A percentile compares a stretch with the other conserved stretches of the same genome.
Evolutionary conservation across 2,888 invertebrate species (phyloP).

Genomic region (Ecliptopera silaceata): DNA sequence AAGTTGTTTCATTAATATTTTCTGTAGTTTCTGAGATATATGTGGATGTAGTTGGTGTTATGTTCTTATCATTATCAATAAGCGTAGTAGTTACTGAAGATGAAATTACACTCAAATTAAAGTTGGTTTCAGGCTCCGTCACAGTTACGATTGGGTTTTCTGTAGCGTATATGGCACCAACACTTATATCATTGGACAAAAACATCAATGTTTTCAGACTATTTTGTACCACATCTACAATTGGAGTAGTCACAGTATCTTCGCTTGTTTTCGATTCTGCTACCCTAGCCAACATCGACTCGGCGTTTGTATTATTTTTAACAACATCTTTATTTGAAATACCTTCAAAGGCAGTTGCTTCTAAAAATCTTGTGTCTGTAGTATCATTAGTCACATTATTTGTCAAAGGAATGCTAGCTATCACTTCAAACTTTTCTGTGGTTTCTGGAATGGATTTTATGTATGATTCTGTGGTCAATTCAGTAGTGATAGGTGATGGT

Average conservation of each 20-base stretch:
- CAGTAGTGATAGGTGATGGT: not conserved
- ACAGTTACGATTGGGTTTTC: not conserved
- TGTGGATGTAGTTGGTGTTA: not conserved
- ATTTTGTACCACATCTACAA: not conserved
- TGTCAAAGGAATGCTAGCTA: not conserved
- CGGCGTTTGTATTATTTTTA: not conserved
- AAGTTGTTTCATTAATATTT: not conserved
- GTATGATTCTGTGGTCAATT: not conserved
- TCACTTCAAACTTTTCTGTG: not conserved
- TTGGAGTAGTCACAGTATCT: not conserved
- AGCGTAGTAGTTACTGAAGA: not conserved
- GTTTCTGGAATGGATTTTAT: not conserved
- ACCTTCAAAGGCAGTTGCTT: not conserved
- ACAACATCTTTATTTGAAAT: not conserved
- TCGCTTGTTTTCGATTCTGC: not conserved
- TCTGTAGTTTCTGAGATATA: not conserved
- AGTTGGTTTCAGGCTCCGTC: not conserved
- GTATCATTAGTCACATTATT: not conserved
- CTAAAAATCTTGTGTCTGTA: not conserved
- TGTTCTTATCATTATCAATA: not conserved
- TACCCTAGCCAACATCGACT: not conserved
- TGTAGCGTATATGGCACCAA: not conserved
- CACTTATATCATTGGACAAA: not conserved
- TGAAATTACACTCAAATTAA: not conserved
- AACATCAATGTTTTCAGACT: not conserved